Conservation (phyloP, 2,113 vertebrate species). For the Proteles cristata region DNA sequence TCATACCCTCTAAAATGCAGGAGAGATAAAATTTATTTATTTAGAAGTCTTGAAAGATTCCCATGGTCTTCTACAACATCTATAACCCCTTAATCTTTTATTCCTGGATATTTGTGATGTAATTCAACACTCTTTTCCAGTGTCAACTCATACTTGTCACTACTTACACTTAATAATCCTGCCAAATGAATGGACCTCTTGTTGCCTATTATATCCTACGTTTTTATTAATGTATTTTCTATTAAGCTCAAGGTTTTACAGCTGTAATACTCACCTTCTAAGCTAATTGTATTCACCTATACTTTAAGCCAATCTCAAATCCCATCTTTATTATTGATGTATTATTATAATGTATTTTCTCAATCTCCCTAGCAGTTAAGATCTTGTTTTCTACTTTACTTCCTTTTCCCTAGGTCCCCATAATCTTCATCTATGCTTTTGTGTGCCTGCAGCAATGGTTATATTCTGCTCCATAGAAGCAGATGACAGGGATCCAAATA, state of each 20-base stretch:
- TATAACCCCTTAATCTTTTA: not conserved
- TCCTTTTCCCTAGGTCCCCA: not conserved
- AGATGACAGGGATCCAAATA: not conserved
- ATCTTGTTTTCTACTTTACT: not conserved
- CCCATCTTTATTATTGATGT: not conserved
- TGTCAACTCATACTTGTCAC: not conserved
- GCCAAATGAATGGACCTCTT: not conserved
- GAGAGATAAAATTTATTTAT: not conserved
- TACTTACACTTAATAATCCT: not conserved
- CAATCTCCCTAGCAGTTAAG: not conserved
- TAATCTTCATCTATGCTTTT: not conserved
- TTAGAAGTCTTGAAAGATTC: not conserved
- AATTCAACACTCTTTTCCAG: not conserved
- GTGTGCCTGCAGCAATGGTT: not conserved
- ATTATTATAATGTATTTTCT: not conserved
- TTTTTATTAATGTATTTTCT: not conserved
- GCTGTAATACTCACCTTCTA: not conserved
- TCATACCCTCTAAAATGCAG: not conserved
- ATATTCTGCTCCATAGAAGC: not conserved
- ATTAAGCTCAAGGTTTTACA: not conserved
- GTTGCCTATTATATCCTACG: not conserved
- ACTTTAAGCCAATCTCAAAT: not conserved
- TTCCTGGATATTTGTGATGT: not conserved
- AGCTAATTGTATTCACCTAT: not conserved
- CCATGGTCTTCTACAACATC: not conserved